A percentile compares a stretch with the other conserved stretches of the same genome.
These are phyloP conservation scores for Anorthoa munda DNA, from an alignment of 2,888 invertebrate genomes.

Conservation along the genomic window DNA sequence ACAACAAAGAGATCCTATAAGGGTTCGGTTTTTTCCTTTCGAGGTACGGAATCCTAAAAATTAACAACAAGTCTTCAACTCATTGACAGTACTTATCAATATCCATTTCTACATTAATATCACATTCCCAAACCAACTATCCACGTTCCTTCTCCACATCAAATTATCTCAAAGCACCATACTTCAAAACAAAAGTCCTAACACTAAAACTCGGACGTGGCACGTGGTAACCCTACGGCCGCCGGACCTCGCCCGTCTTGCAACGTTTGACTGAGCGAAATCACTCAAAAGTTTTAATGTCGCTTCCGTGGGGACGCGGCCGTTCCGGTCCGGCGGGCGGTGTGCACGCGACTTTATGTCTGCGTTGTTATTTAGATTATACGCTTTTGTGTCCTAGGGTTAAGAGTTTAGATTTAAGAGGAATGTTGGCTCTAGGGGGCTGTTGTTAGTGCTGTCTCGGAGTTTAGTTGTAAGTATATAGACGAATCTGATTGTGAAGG, in stretches of 20 bases:
- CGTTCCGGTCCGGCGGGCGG: constrained; percentile 73
- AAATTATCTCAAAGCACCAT: constrained; percentile 11
- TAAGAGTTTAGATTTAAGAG: constrained; percentile 52
- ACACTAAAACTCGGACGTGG: constrained; percentile 39
- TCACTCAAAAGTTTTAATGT: constrained; percentile 91
- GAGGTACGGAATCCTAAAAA: too few relatives aligned
- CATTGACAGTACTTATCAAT: not conserved
- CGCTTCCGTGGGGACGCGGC: constrained; percentile 82
- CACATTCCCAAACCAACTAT: not conserved
- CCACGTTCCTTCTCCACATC: not conserved
- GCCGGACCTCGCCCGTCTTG: constrained; percentile 85
- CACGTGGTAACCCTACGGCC: constrained; percentile 69
- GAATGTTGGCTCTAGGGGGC: constrained; percentile 14
- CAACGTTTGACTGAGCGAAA: constrained; percentile 90
- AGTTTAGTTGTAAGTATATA: not conserved
- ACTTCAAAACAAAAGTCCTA: constrained; percentile 34
- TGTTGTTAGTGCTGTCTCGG: not conserved
- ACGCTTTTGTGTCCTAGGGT: constrained; percentile 63
- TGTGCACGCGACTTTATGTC: constrained; percentile 72
- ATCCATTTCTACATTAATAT: not conserved
- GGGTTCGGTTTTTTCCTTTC: too few relatives aligned
- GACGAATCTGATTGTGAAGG: not conserved
- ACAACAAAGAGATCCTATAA: too few relatives aligned
- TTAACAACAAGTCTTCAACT: not conserved
- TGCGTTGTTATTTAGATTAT: constrained; percentile 67